These are phyloP conservation scores for Thereva unica DNA, from an alignment of 2,888 invertebrate species.

Conservation along the genomic window DNA sequence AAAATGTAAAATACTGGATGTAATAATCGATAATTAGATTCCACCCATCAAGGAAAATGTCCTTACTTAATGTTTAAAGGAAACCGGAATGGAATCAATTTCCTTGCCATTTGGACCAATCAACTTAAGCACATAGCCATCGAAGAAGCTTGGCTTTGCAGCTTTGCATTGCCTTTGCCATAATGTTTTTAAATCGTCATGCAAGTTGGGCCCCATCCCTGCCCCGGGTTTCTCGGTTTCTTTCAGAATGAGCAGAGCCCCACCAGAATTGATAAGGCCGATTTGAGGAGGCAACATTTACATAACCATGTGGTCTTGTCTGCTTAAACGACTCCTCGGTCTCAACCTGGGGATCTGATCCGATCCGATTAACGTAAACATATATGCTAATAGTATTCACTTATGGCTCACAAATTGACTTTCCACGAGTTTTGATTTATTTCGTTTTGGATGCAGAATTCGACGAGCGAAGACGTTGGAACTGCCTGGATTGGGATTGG, in stretches of 20 bases:
- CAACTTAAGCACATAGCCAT: slow-evolving; percentile 32
- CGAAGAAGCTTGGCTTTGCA: slow-evolving; percentile 18
- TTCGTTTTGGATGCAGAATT: slow-evolving; percentile 35
- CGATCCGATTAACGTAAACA: slow-evolving; percentile 47
- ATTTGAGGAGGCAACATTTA: slow-evolving; percentile 30
- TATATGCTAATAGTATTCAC: slow-evolving; percentile 48
- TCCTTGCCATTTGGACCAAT: slow-evolving; percentile 33
- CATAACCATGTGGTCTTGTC: slow-evolving; percentile 36
- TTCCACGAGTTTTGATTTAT: slow-evolving; percentile 43
- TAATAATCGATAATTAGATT: slow-evolving; percentile 7
- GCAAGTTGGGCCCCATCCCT: slow-evolving; percentile 31
- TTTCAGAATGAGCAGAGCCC: background rate
- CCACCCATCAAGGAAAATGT: slow-evolving; percentile 20
- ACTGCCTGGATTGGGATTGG: slow-evolving; percentile 3
- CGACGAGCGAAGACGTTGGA: slow-evolving; percentile 6
- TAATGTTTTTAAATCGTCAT: slow-evolving; percentile 34
- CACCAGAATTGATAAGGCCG: slow-evolving; percentile 14
- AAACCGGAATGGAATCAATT: slow-evolving; percentile 34
- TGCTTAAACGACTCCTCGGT: slow-evolving; percentile 34
- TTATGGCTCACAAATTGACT: slow-evolving; percentile 44
- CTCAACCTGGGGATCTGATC: slow-evolving; percentile 44
- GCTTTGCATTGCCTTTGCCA: slow-evolving; percentile 29
- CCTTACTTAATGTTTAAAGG: slow-evolving; percentile 30
- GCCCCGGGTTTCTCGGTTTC: slow-evolving; percentile 16
- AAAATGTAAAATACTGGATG: background rate